phyloP scores from a whole-genome alignment of 2,888 invertebrate species.

The Himalopsyche anomala region DNA sequence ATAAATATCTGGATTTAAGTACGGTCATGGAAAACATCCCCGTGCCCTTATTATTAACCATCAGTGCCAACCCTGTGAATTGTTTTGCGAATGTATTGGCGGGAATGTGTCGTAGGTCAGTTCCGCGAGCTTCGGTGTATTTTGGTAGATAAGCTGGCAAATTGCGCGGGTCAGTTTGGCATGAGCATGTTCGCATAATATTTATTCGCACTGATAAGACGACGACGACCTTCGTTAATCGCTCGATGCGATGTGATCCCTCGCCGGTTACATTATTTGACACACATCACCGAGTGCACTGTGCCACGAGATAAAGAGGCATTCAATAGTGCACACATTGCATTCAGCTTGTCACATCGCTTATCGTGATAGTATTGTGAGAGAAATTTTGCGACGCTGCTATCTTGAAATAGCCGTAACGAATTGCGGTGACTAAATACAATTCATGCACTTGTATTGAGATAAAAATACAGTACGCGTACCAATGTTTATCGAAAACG shows the following conservation, averaged over 20 bases:
- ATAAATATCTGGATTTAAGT: no score
- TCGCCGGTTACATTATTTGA: background rate
- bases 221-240: constrained; percentile 38
- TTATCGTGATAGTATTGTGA: background rate
- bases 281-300: constrained; percentile 27
- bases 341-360: background rate
- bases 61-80: constrained; percentile 17
- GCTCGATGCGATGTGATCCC: constrained; percentile 14
- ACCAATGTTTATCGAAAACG: no score
- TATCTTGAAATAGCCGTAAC: background rate
- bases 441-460: background rate
- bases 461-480: background rate
- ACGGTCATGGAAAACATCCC: background rate
- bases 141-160: constrained; percentile 63
- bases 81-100: constrained; percentile 38
- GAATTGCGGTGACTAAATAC: background rate
- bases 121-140: constrained; percentile 60
- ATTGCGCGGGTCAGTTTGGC: constrained; percentile 64
- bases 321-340: background rate
- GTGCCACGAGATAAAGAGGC: constrained; percentile 41
- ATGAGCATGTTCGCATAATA: constrained; percentile 38
- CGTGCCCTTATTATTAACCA: background rate
- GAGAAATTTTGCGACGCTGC: background rate
- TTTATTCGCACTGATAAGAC: constrained; percentile 51
- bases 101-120: constrained; percentile 63